Conservation (phyloP, 2,113 vertebrate genomes). For the Pardalotus punctatus region DNA sequence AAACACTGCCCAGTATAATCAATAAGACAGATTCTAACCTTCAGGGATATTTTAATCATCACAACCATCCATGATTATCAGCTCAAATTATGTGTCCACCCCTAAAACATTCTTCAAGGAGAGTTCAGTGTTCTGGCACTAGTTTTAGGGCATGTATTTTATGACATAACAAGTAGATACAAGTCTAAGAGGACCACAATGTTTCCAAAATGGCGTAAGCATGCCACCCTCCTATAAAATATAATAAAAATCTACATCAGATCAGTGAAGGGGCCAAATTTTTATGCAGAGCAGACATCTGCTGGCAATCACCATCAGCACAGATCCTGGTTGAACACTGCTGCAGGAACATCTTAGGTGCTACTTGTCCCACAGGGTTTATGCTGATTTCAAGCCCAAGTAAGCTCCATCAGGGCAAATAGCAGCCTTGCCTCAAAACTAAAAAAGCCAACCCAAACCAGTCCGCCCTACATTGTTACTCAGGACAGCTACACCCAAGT, state of each 20-base stretch:
- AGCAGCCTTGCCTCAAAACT: background rate
- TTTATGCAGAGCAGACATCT: background rate
- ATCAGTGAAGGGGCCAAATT: background rate
- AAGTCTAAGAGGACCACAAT: background rate
- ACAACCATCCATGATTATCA: conserved; percentile 17
- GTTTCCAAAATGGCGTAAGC: background rate
- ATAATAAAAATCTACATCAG: background rate
- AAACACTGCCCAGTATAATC: background rate
- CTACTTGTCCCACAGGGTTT: background rate
- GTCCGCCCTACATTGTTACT: background rate
- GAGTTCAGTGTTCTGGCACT: background rate
- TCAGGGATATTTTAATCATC: conserved; percentile 45
- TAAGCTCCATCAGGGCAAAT: background rate
- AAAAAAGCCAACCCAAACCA: background rate
- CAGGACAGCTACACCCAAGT: background rate
- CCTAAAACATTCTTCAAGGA: background rate
- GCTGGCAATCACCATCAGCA: background rate
- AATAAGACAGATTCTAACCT: conserved; percentile 50
- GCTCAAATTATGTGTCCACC: conserved; percentile 3
- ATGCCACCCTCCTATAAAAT: background rate
- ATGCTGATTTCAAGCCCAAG: background rate
- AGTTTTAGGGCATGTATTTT: conserved; percentile 26
- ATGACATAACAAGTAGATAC: background rate
- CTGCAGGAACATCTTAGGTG: background rate
- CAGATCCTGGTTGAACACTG: background rate